Percentiles rank a stretch among this genome's conserved stretches.
Evolutionary conservation across 2,888 invertebrate species (phyloP).

Genomic region (Gari tellinella): DNA sequence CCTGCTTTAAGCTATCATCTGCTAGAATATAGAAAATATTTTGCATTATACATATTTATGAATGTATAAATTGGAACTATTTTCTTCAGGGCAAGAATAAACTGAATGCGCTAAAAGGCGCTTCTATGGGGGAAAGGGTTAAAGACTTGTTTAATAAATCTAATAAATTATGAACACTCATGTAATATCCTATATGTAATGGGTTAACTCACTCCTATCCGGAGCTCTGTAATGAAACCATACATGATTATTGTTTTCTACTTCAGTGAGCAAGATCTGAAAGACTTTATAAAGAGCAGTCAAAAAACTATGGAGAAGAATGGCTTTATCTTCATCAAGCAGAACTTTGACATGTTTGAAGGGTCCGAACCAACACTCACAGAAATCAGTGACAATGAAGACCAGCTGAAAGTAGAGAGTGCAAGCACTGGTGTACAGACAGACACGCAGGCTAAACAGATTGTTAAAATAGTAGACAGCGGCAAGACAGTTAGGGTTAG

Average conservation of each 20-base stretch:
- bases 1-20: too few relatives aligned
- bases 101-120: too few relatives aligned
- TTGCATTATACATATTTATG: too few relatives aligned
- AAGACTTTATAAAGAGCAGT: conserved; percentile 55
- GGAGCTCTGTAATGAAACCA: too few relatives aligned
- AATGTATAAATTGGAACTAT: too few relatives aligned
- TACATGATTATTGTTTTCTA: neutral
- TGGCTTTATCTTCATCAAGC: conserved; percentile 57
- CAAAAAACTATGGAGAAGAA: conserved; percentile 56
- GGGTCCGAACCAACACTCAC: conserved; percentile 45
- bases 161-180: too few relatives aligned
- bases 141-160: too few relatives aligned
- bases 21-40: too few relatives aligned
- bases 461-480: neutral
- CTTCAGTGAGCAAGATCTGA: conserved; percentile 57
- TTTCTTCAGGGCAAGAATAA: too few relatives aligned
- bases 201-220: too few relatives aligned
- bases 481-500: neutral
- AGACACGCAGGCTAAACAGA: neutral
- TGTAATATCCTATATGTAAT: too few relatives aligned
- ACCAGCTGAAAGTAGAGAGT: neutral
- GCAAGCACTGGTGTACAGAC: neutral
- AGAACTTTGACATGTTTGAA: conserved; percentile 52
- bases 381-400: conserved; percentile 43
- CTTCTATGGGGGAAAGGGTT: too few relatives aligned